Conservation (phyloP, 2,888 invertebrate genomes). For the Thelaira solivaga region DNA sequence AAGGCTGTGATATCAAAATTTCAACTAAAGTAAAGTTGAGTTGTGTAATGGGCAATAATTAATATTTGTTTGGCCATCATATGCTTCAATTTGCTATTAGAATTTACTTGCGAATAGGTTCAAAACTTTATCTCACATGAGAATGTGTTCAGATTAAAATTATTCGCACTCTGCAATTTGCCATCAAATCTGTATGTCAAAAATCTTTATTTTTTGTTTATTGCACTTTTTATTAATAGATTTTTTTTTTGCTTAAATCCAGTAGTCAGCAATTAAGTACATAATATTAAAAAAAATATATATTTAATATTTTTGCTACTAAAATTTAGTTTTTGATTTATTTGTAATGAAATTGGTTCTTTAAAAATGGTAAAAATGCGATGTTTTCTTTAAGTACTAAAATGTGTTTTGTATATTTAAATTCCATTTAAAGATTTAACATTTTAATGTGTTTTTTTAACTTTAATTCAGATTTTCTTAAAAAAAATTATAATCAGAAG, state of each 20-base stretch:
- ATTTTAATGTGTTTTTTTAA: neutral
- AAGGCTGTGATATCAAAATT: no score
- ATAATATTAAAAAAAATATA: constrained; percentile 23
- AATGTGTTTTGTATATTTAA: neutral
- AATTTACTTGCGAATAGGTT: no score
- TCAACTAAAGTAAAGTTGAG: no score
- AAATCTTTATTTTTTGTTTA: constrained; percentile 11
- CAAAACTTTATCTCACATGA: no score
- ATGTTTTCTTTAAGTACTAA: neutral
- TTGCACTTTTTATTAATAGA: constrained; percentile 36
- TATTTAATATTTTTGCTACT: constrained; percentile 28
- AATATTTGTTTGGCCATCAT: no score
- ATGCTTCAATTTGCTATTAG: no score
- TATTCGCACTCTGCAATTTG: constrained; percentile 26
- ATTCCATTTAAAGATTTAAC: neutral
- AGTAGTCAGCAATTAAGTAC: constrained; percentile 31
- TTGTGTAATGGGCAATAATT: no score
- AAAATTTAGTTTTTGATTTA: constrained; percentile 25
- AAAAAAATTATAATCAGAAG: neutral
- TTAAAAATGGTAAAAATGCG: constrained; percentile 37
- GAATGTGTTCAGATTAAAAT: no score
- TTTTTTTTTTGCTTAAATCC: constrained; percentile 42
- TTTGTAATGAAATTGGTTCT: constrained; percentile 45
- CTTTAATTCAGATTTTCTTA: neutral
- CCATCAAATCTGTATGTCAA: constrained; percentile 56